Conservation (phyloP, 2,797 vertebrate species). For the Tadarida brasiliensis region DNA sequence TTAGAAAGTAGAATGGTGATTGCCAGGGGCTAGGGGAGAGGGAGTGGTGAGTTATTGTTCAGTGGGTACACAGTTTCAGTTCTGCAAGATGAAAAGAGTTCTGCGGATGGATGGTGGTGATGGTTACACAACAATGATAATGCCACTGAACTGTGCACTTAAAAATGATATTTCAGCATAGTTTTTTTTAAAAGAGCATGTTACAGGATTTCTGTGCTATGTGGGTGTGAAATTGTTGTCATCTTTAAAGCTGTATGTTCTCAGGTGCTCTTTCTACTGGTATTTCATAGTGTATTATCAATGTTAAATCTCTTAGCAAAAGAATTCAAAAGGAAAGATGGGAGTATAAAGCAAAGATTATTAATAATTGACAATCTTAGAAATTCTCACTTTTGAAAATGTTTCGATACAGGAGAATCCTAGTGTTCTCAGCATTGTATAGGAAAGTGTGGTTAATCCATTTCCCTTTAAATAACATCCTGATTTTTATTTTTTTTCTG, state of each 20-base stretch:
- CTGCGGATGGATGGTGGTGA: not conserved
- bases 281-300: not conserved
- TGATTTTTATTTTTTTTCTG: slow-evolving; percentile 80
- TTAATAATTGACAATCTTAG: not conserved
- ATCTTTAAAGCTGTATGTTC: not conserved
- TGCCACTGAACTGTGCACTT: not conserved
- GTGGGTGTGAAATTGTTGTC: not conserved
- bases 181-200: not conserved
- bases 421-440: slow-evolving; percentile 76
- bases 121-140: not conserved
- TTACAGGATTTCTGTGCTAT: not conserved
- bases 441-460: slow-evolving; percentile 81
- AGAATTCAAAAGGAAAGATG: slow-evolving; percentile 5
- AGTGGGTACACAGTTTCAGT: not conserved
- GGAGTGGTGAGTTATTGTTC: not conserved
- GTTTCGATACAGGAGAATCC: slow-evolving; percentile 15
- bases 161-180: not conserved
- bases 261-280: not conserved
- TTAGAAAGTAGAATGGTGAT: not conserved
- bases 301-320: not conserved
- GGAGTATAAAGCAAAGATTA: not conserved
- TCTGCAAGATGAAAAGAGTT: not conserved
- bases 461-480: slow-evolving; percentile 84
- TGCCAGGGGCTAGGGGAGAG: not conserved
- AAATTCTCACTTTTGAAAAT: slow-evolving; percentile 56